Percentiles rank a stretch among this genome's conserved stretches.
Evolutionary conservation across 2,113 vertebrate species (phyloP).

Genomic region (Ceyx margarethae): DNA sequence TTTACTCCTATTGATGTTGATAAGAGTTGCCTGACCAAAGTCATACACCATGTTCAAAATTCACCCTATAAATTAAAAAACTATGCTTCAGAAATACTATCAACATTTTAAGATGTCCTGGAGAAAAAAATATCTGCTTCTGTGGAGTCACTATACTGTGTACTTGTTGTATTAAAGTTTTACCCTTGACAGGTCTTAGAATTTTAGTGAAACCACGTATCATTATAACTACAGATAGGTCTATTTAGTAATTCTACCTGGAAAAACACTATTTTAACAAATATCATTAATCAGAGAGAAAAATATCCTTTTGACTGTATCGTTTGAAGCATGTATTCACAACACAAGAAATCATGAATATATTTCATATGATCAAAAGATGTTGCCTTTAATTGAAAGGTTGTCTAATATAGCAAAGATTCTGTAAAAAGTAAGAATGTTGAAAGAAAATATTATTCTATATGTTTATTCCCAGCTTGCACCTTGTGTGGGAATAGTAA

Average conservation of each 20-base stretch:
- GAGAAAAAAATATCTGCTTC: background rate
- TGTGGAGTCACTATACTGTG: background rate
- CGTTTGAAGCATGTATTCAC: background rate
- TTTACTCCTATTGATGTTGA: slow-evolving; percentile 23
- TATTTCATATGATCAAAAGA: background rate
- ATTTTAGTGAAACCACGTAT: background rate
- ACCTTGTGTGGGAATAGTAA: background rate
- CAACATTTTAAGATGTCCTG: background rate
- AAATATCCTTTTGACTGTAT: background rate
- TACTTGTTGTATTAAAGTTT: background rate
- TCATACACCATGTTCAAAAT: background rate
- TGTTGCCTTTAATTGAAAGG: background rate
- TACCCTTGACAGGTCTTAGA: background rate
- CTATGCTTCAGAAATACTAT: background rate
- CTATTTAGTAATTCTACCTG: background rate
- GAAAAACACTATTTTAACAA: background rate
- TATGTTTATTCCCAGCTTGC: background rate
- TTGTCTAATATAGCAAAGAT: background rate
- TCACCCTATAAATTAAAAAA: slow-evolving; percentile 23
- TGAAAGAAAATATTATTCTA: background rate
- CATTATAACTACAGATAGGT: background rate
- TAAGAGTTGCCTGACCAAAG: slow-evolving; percentile 18
- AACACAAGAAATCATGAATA: background rate
- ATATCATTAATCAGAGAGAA: background rate
- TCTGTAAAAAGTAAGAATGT: background rate